A percentile compares a stretch with the other conserved stretches of the same genome.
phyloP scores from a whole-genome alignment of 1,140 invertebrate genomes.

The Drosophila setifemur region DNA sequence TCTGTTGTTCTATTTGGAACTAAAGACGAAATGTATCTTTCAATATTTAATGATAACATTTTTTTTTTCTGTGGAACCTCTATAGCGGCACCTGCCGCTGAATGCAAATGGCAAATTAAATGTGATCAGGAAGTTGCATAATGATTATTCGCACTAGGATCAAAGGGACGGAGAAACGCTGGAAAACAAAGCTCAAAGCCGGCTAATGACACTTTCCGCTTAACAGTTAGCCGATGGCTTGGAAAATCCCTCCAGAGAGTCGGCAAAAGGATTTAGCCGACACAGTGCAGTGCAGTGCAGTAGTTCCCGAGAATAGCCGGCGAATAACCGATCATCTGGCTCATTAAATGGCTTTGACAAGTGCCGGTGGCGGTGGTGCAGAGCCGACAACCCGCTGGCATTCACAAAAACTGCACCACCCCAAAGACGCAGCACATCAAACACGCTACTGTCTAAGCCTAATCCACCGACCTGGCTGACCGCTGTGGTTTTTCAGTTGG shows the following conservation, averaged over 20 bases:
- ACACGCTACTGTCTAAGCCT: slow-evolving; percentile 32
- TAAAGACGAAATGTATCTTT: too few species aligned
- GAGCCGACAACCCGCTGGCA: slow-evolving; percentile 57
- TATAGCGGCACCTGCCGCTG: background rate
- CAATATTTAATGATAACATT: too few species aligned
- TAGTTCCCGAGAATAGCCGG: slow-evolving; percentile 46
- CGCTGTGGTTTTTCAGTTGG: slow-evolving; percentile 42
- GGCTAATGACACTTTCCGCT: slow-evolving; percentile 51
- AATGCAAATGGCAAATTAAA: slow-evolving; percentile 70
- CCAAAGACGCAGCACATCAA: slow-evolving; percentile 45
- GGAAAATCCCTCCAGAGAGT: slow-evolving; percentile 17
- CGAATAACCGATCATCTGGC: slow-evolving; percentile 65
- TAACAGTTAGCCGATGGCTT: slow-evolving; percentile 5
- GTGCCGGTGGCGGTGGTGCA: slow-evolving; percentile 10
- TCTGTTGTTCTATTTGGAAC: too few species aligned
- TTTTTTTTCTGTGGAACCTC: background rate
- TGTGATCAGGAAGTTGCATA: slow-evolving; percentile 75
- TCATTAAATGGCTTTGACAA: slow-evolving; percentile 77
- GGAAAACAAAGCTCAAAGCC: slow-evolving; percentile 31
- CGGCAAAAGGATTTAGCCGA: slow-evolving; percentile 47
- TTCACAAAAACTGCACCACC: slow-evolving; percentile 31
- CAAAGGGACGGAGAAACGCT: slow-evolving; percentile 5
- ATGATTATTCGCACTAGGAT: slow-evolving; percentile 54
- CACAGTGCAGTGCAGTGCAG: too few species aligned
- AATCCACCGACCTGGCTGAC: slow-evolving; percentile 45